phyloP scores from a whole-genome alignment of 2,113 vertebrate species.

The Eclectus roratus region DNA sequence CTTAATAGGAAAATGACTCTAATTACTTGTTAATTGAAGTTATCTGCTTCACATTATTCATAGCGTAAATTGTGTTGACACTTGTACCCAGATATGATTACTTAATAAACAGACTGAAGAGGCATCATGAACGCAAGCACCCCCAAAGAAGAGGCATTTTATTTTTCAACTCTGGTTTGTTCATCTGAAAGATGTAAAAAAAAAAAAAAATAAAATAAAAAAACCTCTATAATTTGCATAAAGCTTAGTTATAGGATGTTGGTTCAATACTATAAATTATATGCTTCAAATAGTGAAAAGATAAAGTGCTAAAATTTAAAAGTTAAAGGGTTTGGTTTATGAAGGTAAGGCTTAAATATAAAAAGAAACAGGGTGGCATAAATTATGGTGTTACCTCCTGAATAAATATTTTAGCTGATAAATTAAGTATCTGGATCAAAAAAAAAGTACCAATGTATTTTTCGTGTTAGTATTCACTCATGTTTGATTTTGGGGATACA shows the following conservation, averaged over 20 bases:
- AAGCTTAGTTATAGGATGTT: neutral
- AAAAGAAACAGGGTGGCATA: neutral
- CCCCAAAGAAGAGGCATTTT: neutral
- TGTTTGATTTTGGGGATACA: neutral
- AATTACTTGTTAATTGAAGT: conserved; percentile 71
- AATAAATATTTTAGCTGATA: neutral
- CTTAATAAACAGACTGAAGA: conserved; percentile 68
- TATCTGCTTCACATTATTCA: conserved; percentile 70
- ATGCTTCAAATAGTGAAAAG: neutral
- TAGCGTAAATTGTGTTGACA: conserved; percentile 67
- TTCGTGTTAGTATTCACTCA: neutral
- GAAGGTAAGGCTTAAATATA: neutral
- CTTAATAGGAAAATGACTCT: conserved; percentile 67
- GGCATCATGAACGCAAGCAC: neutral
- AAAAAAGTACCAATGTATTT: neutral
- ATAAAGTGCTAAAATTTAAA: neutral
- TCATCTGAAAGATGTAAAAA: neutral
- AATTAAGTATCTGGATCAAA: neutral
- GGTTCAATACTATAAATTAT: neutral
- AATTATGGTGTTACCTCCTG: neutral
- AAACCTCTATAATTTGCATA: neutral
- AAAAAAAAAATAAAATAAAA: neutral
- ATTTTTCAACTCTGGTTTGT: neutral
- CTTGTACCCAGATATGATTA: conserved; percentile 65
- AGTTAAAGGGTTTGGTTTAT: neutral